phyloP scores from a whole-genome alignment of 2,113 vertebrate species.

The Neoarius graeffei region DNA sequence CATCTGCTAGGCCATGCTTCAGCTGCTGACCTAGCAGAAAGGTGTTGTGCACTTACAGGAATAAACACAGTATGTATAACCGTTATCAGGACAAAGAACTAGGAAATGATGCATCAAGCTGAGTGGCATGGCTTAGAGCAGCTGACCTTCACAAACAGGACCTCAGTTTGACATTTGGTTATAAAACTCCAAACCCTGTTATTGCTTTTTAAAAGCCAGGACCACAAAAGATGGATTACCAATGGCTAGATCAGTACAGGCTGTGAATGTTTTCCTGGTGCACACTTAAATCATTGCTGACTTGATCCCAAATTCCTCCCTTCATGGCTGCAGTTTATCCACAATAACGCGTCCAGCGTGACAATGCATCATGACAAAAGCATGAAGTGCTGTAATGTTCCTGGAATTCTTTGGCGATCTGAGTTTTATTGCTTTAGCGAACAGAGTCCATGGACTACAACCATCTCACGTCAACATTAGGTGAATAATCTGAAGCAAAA shows the following conservation, averaged over 20 bases:
- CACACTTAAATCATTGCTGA: neutral
- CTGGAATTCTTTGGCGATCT: neutral
- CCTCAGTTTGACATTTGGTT: neutral
- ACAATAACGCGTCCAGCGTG: neutral
- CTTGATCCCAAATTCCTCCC: neutral
- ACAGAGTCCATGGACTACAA: neutral
- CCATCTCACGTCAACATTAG: neutral
- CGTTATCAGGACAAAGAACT: neutral
- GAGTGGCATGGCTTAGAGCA: neutral
- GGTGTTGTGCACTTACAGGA: neutral
- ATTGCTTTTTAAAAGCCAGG: neutral
- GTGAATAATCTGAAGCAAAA: neutral
- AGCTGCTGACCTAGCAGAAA: neutral
- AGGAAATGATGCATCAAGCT: too few species aligned
- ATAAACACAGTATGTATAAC: neutral
- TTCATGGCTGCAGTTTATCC: neutral
- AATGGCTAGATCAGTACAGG: neutral
- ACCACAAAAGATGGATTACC: neutral
- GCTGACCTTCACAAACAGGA: neutral
- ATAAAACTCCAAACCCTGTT: neutral
- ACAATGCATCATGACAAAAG: neutral
- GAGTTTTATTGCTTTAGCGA: neutral
- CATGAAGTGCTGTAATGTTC: neutral
- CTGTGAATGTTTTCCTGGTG: neutral
- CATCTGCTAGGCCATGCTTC: neutral